phyloP scores from a whole-genome alignment of 2,888 invertebrate species.

The Maniola hyperantus region DNA sequence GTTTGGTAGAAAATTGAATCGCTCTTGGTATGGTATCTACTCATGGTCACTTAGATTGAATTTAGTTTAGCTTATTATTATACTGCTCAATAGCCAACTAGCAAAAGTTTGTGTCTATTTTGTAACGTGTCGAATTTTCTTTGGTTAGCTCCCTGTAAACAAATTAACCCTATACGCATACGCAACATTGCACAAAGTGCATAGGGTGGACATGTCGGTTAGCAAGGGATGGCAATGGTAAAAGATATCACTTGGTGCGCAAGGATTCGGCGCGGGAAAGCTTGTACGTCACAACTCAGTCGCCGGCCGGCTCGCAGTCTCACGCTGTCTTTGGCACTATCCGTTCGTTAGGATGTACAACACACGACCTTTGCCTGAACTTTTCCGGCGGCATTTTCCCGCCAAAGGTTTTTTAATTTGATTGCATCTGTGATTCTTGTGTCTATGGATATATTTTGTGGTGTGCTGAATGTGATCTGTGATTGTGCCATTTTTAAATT shows the following conservation, averaged over 20 bases:
- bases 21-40: no score
- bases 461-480: slow-evolving; percentile 43
- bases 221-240: slow-evolving; percentile 46
- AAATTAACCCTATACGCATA: neutral
- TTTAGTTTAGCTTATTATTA: no score
- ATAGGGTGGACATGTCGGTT: slow-evolving; percentile 51
- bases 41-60: no score
- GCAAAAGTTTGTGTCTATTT: no score
- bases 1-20: no score
- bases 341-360: slow-evolving; percentile 53
- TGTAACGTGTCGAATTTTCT: no score
- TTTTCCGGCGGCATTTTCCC: slow-evolving; percentile 74
- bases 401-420: slow-evolving; percentile 55
- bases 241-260: slow-evolving; percentile 69
- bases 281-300: slow-evolving; percentile 43
- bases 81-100: no score
- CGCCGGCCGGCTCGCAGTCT: slow-evolving; percentile 70
- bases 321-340: slow-evolving; percentile 51
- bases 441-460: slow-evolving; percentile 46
- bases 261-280: slow-evolving; percentile 67
- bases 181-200: slow-evolving; percentile 35
- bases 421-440: slow-evolving; percentile 53
- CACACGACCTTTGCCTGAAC: slow-evolving; percentile 54
- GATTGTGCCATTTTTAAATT: slow-evolving; percentile 45
- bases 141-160: neutral